These are phyloP conservation scores for Notechis scutatus DNA, from an alignment of 2,113 vertebrate genomes.

Conservation along the genomic window DNA sequence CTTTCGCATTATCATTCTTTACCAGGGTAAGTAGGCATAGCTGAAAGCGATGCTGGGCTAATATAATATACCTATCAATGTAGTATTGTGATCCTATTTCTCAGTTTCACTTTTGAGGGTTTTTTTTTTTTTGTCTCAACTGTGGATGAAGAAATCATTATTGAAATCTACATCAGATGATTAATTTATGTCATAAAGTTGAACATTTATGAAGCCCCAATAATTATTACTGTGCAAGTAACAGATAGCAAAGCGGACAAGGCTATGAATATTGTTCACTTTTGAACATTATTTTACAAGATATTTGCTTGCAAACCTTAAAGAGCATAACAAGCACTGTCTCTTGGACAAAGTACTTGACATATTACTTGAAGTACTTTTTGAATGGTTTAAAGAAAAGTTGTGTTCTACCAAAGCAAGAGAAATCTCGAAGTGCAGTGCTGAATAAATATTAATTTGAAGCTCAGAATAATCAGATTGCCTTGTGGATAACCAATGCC, in stretches of 20 bases:
- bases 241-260: neutral
- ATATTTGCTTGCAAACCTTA: neutral
- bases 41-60: neutral
- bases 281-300: neutral
- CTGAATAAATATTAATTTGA: conserved; percentile 2
- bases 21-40: neutral
- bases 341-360: neutral
- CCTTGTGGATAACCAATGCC: neutral
- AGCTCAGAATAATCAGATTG: neutral
- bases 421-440: neutral
- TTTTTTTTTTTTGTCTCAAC: neutral
- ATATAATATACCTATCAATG: neutral
- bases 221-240: neutral
- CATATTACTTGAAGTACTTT: neutral
- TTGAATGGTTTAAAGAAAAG: neutral
- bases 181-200: neutral
- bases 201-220: neutral
- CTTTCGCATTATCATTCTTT: neutral
- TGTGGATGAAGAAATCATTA: neutral
- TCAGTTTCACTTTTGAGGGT: neutral
- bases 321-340: neutral
- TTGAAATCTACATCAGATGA: neutral
- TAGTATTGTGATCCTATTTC: neutral
- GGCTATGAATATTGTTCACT: neutral
- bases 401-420: neutral